Evolutionary conservation across 2,888 invertebrate species (phyloP), one percentile per base, ranked within the genome.

Genomic region (Anodontia alba): DNA sequence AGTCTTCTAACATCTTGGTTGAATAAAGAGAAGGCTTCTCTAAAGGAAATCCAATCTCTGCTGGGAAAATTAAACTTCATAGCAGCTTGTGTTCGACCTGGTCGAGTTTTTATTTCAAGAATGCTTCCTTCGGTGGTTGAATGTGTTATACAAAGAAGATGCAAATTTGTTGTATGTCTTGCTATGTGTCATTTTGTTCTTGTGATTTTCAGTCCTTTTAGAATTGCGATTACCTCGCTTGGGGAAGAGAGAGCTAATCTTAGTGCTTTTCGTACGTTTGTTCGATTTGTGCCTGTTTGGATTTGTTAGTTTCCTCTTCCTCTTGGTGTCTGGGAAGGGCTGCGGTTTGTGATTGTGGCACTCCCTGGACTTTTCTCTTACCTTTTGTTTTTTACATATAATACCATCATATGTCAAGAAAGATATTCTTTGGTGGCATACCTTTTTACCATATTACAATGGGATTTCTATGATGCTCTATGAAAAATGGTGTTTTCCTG

Each of bases 341-440:
- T n/a, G n/a, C n/a, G n/a, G n/a, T n/a, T n/a, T n/a, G n/a, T n/a
- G n/a, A n/a, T n/a, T n/a, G n/a, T n/a, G n/a, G n/a, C n/a, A n/a
- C n/a, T n/a, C n/a, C n/a, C n/a, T n/a, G n/a, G n/a, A n/a, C n/a
- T n/a, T n/a, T n/a, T n/a, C n/a, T n/a, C n/a, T n/a, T n/a, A n/a
- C n/a, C n/a, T n/a, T n/a, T n/a, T n/a, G n/a, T n/a, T 15, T 7
- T 31, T 23, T 29, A n/a, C 29, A 57, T 12, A 26, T 1, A 1
- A 71, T 76, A 43, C 49, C 76, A 46, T 1, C 20, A 23, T 42
- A 74, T 46, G 62, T 77, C 12, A 77, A 67, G 31, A 43, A 62
- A 33, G 73, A 78, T 49, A 38, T 78, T 12, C 23, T 33, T 8
- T 73, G 73, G 78, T 78, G 73, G 78, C 3, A 10, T 43, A 26